Conservation (phyloP, 2,797 vertebrate species). For the Mormyrops attenuatus region DNA sequence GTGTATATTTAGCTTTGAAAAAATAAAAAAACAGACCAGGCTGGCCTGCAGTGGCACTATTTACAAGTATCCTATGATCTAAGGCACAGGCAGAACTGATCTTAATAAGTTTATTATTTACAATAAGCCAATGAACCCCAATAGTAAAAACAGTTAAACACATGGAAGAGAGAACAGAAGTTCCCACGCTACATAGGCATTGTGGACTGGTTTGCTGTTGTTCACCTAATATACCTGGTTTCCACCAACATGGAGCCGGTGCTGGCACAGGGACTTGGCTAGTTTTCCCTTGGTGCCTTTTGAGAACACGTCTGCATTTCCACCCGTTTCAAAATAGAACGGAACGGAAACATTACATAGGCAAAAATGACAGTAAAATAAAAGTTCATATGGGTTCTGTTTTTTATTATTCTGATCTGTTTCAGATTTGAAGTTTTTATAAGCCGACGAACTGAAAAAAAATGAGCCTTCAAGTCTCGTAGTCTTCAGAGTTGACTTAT, state of each 20-base stretch:
- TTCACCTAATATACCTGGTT: neutral
- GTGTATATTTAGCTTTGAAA: neutral
- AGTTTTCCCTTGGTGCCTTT: neutral
- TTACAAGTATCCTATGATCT: neutral
- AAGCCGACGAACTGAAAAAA: neutral
- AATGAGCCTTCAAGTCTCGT: neutral
- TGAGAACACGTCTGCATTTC: neutral
- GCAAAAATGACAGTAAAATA: neutral
- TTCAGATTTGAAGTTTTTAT: neutral
- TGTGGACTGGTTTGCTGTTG: neutral
- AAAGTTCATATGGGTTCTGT: neutral
- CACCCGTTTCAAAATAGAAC: neutral
- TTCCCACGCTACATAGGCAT: neutral
- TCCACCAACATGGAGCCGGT: neutral
- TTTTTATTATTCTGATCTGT: neutral
- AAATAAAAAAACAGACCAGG: neutral
- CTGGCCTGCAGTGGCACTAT: neutral
- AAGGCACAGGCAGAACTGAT: neutral
- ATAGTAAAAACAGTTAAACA: neutral
- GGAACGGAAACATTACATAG: neutral
- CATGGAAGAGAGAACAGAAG: neutral
- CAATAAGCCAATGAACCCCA: neutral
- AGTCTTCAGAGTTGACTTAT: neutral
- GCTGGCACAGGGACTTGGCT: neutral
- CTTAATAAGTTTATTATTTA: neutral